A percentile compares a stretch with the other conserved stretches of the same genome.
These are phyloP conservation scores for Craseonycteris thonglongyai DNA, from an alignment of 2,113 vertebrate genomes.

Conservation along the genomic window DNA sequence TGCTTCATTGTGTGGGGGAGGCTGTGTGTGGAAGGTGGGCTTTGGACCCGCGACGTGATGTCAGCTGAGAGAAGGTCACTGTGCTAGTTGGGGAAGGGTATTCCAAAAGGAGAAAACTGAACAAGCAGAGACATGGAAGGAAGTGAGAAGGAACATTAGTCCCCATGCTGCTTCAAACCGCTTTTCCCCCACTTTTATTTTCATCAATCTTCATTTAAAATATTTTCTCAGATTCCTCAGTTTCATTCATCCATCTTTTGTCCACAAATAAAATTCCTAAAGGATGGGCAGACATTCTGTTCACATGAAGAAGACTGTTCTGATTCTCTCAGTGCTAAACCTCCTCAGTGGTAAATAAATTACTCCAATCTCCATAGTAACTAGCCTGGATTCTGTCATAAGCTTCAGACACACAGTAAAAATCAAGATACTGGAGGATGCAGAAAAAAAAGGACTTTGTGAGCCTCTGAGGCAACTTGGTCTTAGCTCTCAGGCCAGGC, in stretches of 20 bases:
- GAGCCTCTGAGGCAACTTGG: neutral
- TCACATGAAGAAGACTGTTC: conserved; percentile 38
- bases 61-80: neutral
- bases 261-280: neutral
- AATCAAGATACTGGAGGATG: conserved; percentile 32
- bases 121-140: neutral
- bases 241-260: neutral
- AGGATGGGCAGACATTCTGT: neutral
- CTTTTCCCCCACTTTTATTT: neutral
- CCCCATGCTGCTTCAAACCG: neutral
- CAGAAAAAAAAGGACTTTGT: neutral
- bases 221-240: neutral
- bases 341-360: conserved; percentile 51
- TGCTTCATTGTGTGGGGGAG: neutral
- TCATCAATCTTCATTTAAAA: neutral
- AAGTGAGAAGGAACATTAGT: neutral
- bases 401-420: conserved; percentile 28
- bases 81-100: neutral
- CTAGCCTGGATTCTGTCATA: neutral
- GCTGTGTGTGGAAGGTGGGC: neutral
- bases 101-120: neutral
- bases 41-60: accelerated
- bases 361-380: conserved; percentile 67
- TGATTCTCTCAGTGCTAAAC: conserved; percentile 39
- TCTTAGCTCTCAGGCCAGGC: neutral